Evolutionary conservation across 2,113 vertebrate species (phyloP), one percentile per base, ranked within the genome.

Genomic region (Perognathus longimembris): DNA sequence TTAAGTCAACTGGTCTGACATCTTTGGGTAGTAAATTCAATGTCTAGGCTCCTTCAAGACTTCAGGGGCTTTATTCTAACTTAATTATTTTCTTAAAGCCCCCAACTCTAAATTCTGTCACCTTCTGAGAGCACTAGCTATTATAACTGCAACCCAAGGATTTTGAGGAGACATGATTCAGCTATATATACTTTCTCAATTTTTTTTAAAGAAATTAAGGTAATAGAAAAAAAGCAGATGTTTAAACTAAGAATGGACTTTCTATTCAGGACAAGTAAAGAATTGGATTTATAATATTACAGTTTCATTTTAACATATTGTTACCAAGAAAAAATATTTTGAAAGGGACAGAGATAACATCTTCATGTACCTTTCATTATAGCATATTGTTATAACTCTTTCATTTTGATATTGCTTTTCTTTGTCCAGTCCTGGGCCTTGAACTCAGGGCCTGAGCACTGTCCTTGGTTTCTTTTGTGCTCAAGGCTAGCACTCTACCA

Each of bases 171-270:
- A 57, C 22, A 77, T 10, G 50, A 93, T 90, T 54, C 30, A 85
- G 32, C 4, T 45, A 45, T 12, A 45, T 12, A 45, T 6, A 45
- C 5, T 11, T 2, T 11, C 57, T 61, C n/a, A 71, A 30, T 26
- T 61, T 61, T 61, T 61, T 80, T n/a, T n/a, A n/a, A 74, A 67
- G 57, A 30, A 66, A 87, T 69, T 42, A 87, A 90, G 36, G 12
- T 42, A 92, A 87, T 7, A 64, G 81, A 86, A 77, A 18, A 73
- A 90, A 90, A 69, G 26, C 11, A 83, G n/a, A 57, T 61, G 36
- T 36, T 79, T 94, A 74, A 79, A 85, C 45, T 61, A 21, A 81
- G 71, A 87, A 73, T 73, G 63, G 11, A 38, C 18, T 83, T 90
- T 32, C 32, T 82, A 78, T 54, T 81, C 61, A 89, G 89, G 67